These are phyloP conservation scores for Henicopernis longicauda DNA, from an alignment of 2,113 vertebrate species.

Conservation along the genomic window DNA sequence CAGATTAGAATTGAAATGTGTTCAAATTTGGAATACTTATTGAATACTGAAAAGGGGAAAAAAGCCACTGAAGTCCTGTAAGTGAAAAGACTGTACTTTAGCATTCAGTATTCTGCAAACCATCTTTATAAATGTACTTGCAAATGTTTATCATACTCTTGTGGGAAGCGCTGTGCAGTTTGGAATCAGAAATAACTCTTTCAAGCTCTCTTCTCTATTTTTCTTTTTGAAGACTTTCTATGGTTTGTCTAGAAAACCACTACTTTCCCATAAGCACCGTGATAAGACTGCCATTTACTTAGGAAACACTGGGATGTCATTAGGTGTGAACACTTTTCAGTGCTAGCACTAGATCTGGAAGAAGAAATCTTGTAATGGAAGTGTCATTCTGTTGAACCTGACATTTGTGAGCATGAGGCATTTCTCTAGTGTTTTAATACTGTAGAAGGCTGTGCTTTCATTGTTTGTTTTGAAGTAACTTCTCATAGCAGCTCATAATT, in stretches of 20 bases:
- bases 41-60: background rate
- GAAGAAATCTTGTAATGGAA: background rate
- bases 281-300: background rate
- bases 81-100: background rate
- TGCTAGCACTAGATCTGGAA: background rate
- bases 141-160: background rate
- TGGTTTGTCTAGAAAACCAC: background rate
- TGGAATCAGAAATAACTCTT: background rate
- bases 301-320: rapidly evolving
- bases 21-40: background rate
- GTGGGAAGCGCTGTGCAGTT: background rate
- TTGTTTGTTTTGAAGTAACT: background rate
- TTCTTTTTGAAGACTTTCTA: background rate
- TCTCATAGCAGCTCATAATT: background rate
- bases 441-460: background rate
- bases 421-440: background rate
- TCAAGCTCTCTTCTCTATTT: background rate
- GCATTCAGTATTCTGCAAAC: background rate
- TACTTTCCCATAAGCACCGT: background rate
- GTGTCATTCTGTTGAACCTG: background rate
- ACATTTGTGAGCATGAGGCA: background rate
- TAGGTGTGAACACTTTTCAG: background rate
- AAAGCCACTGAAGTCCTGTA: background rate
- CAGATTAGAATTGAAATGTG: background rate
- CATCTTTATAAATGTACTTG: background rate